These are phyloP conservation scores for Allolobophora icterica DNA, from an alignment of 2,888 invertebrate genomes.

Conservation along the genomic window DNA sequence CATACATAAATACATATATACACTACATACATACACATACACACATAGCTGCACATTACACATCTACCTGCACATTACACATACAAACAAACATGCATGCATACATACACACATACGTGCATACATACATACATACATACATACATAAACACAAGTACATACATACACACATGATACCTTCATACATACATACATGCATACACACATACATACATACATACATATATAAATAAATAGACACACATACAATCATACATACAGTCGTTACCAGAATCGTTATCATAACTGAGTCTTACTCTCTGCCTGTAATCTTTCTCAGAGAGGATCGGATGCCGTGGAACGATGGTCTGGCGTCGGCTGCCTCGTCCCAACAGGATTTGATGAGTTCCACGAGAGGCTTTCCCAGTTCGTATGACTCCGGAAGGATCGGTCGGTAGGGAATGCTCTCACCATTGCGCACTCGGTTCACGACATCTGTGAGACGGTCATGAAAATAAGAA, in stretches of 20 bases:
- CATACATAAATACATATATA: too few species aligned
- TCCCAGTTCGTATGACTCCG: constrained; percentile 45
- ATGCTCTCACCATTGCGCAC: constrained; percentile 49
- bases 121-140: background rate
- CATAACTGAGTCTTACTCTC: constrained; percentile 53
- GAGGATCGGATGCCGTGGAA: constrained; percentile 51
- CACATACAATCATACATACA: too few species aligned
- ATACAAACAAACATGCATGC: background rate
- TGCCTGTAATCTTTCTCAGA: constrained; percentile 47
- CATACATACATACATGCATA: background rate
- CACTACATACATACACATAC: background rate
- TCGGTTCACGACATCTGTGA: constrained; percentile 47
- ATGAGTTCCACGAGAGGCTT: constrained; percentile 43
- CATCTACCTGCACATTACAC: background rate
- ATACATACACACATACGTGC: background rate
- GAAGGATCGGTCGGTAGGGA: constrained; percentile 46
- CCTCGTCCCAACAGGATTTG: constrained; percentile 50
- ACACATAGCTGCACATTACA: too few species aligned
- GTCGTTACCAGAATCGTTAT: background rate
- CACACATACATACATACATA: background rate
- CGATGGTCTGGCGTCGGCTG: constrained; percentile 50
- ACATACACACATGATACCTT: background rate
- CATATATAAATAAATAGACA: too few species aligned
- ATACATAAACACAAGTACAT: background rate
- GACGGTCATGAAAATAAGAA: background rate